Percentiles rank a stretch among this genome's conserved stretches.
Evolutionary conservation across 1,140 invertebrate species (phyloP).

Genomic region (Drosophila lini): DNA sequence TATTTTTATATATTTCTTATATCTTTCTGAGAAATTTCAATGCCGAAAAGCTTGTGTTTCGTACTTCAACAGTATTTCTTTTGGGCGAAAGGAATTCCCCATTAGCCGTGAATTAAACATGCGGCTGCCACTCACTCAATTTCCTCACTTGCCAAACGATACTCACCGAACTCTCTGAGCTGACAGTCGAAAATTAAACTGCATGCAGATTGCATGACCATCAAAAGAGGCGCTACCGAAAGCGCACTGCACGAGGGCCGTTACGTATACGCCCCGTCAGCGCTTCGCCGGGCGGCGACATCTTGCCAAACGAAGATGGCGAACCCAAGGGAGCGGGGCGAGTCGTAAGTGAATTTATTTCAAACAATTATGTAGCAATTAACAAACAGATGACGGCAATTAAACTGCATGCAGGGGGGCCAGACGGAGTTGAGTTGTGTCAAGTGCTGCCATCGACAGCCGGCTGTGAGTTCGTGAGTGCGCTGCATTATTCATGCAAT

Average conservation of each 20-base stretch:
- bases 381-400: constrained; percentile 81
- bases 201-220: constrained; percentile 60
- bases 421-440: constrained; percentile 33
- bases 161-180: constrained; percentile 19
- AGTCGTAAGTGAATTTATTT: constrained; percentile 77
- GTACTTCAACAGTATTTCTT: too few species aligned
- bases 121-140: constrained; percentile 38
- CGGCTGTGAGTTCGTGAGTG: constrained; percentile 29
- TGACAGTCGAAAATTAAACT: constrained; percentile 48
- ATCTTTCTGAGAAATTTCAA: neutral
- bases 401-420: constrained; percentile 46
- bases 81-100: neutral
- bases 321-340: constrained; percentile 5
- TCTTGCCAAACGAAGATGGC: constrained; percentile 28
- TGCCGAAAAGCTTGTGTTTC: neutral
- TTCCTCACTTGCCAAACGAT: constrained; percentile 15
- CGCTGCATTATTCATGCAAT: constrained; percentile 73
- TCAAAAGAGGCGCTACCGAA: constrained; percentile 33
- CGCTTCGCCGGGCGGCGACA: constrained; percentile 39
- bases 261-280: constrained; percentile 76
- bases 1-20: neutral
- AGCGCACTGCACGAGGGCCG: constrained; percentile 26
- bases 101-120: constrained; percentile 25
- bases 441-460: constrained; percentile 48
- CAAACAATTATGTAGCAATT: constrained; percentile 82